Base-by-base conservation (phyloP, 2,113 vertebrate genomes). In the Sebastes fasciatus region DNA sequence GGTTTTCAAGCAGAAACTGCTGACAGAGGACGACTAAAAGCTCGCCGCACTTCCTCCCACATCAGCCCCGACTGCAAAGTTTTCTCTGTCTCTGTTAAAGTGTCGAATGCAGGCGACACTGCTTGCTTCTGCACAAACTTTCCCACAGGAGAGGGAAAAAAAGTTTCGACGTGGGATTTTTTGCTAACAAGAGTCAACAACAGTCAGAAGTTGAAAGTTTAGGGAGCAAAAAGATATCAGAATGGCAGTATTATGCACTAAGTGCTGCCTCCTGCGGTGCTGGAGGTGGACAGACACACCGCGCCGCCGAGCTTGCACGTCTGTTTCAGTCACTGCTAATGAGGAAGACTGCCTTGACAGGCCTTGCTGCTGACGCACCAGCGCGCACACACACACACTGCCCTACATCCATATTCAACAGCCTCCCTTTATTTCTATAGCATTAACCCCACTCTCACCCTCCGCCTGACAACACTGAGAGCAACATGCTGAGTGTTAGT, bases 21-120 rank as follows among this genome's bases (percentile, higher is more conserved):
- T 90, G 91, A 90, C 87, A 84, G 90, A 88, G 82, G 71, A 77
- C 54, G 72, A 78, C 87, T 87, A 84, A 89, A 82, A 89, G 87
- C 89, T 51, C 4, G 51, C 54, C 12, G 62, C 11, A 11, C 74
- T 79, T 86, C 86, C 83, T 85, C 87, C 87, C 82, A 84, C 86
- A 63, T 82, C 77, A 82, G 66, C 85, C 57, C 52, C 0, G 40
- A 68, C 82, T 74, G 86, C 70, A 84, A 79, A 87, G 42, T 89
- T 84, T 78, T 63, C 54, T 78, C 63, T 6, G 23, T 71, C 84
- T 79, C 58, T 58, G 80, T 74, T 72, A 42, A 86, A 68, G 65
- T 58, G 82, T 68, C 0, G 64, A 2, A 72, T 45, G 54, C 62
- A 77, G 65, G 64, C 11, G 40, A 64, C 65, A 17, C 12, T 13